These are phyloP conservation scores for Plebejus argus DNA, from an alignment of 2,888 invertebrate species.

Conservation along the genomic window DNA sequence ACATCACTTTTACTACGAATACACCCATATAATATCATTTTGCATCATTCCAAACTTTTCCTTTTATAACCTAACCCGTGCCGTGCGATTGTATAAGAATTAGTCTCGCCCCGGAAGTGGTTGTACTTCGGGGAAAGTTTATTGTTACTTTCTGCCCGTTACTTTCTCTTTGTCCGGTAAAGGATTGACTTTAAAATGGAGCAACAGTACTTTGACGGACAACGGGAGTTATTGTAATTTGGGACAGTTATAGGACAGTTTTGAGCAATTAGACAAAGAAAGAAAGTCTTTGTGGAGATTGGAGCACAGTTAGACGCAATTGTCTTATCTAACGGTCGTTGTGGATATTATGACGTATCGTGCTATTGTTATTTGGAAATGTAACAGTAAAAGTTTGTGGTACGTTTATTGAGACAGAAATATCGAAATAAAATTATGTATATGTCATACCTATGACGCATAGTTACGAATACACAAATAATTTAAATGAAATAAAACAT, in stretches of 20 bases:
- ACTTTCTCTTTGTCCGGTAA: slow-evolving; percentile 43
- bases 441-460: too few species aligned
- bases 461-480: too few species aligned
- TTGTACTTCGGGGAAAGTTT: slow-evolving; percentile 66
- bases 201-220: slow-evolving; percentile 59
- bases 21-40: background rate
- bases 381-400: slow-evolving; percentile 14
- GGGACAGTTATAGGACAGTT: slow-evolving; percentile 51
- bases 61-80: slow-evolving; percentile 29
- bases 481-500: too few species aligned
- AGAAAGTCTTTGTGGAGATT: slow-evolving; percentile 43
- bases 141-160: slow-evolving; percentile 63
- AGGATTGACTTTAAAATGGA: slow-evolving; percentile 41
- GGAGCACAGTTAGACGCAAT: slow-evolving; percentile 30
- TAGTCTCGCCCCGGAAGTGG: slow-evolving; percentile 64
- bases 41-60: slow-evolving; percentile 22
- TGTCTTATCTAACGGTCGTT: slow-evolving; percentile 27
- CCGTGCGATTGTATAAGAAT: slow-evolving; percentile 45
- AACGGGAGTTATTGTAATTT: slow-evolving; percentile 51
- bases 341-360: background rate
- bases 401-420: background rate
- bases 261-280: slow-evolving; percentile 59
- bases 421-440: background rate
- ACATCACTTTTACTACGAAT: slow-evolving; percentile 14
- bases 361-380: background rate